Percentiles rank a stretch among this genome's conserved stretches.
phyloP scores from a whole-genome alignment of 2,113 vertebrate species.

The Clinocottus analis region DNA sequence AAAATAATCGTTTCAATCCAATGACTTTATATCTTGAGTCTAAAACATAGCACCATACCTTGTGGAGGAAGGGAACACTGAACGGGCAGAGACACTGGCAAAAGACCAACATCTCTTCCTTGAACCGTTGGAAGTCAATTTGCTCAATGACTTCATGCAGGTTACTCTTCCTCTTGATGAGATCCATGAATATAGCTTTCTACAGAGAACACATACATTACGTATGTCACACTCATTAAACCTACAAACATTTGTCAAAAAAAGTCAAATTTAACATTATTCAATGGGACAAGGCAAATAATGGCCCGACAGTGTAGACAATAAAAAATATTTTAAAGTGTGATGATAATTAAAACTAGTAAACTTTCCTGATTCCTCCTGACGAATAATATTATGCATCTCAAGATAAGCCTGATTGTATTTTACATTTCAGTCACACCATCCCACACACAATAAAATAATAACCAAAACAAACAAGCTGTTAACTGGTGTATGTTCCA shows the following conservation, averaged over 20 bases:
- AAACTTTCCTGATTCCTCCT: too few relatives aligned
- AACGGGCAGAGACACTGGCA: constrained; percentile 79
- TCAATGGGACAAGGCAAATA: neutral
- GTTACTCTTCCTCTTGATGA: constrained; percentile 83
- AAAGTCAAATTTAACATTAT: neutral
- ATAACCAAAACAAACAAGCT: neutral
- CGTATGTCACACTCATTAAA: neutral
- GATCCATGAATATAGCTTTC: constrained; percentile 81
- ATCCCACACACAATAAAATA: too few relatives aligned
- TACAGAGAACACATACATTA: constrained; percentile 62
- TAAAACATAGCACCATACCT: constrained; percentile 73
- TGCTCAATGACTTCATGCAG: constrained; percentile 83
- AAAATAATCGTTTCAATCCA: neutral
- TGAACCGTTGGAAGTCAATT: constrained; percentile 86
- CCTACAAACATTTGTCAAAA: neutral
- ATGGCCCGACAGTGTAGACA: neutral
- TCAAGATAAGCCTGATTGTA: neutral
- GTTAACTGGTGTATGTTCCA: neutral
- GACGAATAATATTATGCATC: too few relatives aligned
- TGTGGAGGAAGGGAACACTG: constrained; percentile 84
- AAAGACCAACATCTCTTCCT: constrained; percentile 84
- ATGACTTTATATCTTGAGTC: neutral
- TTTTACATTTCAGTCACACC: neutral
- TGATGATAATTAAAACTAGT: neutral
- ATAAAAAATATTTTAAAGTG: neutral